Evolutionary conservation across 2,113 vertebrate genomes (phyloP), one percentile per base, ranked within the genome.

Genomic region (Mirounga angustirostris): DNA sequence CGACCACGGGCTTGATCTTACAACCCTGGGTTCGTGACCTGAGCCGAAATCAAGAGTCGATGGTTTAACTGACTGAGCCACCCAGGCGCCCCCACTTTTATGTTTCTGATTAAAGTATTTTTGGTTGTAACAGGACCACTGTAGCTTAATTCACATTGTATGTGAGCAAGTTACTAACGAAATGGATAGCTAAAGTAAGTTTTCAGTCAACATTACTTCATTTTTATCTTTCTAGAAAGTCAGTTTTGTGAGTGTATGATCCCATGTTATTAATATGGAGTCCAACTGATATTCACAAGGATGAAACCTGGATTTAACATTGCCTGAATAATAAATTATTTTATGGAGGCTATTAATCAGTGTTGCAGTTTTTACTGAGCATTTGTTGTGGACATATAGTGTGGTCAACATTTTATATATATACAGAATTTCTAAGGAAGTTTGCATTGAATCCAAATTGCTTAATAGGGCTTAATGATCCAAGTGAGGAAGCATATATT

Each of bases 61-160:
- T 69, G 33, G 67, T 36, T 69, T 69, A 69, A 69, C 33, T 4
- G 4, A 36, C 67, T 36, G 33, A 69, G 18, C 33, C 33, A 24
- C 7, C 67, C 67, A n/a, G 33, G 16, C 18, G 7, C 30, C 30
- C 28, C 63, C 63, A 15, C 15, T 87, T 96, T 94, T 69, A 78
- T n/a, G 4, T 73, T 93, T 96, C 79, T 24, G 9, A 89, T 89
- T 21, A 87, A 95, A 69, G 4, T 86, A 96, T 81, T 91, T 90
- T 58, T 67, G 61, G 33, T 88, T 79, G 19, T 63, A 86, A 61
- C 63, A 93, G 15, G 3, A 73, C 5, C 84, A 69, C 10, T 84
- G 22, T 63, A 71, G 78, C 4, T 89, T 65, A 65, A 12, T 26
- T 91, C 15, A 71, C 4, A 22, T 46, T 36, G 61, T 58, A 67